Evolutionary conservation across 2,888 invertebrate species (phyloP), one percentile per base, ranked within the genome.

Genomic region (Bruchidius siliquastri): DNA sequence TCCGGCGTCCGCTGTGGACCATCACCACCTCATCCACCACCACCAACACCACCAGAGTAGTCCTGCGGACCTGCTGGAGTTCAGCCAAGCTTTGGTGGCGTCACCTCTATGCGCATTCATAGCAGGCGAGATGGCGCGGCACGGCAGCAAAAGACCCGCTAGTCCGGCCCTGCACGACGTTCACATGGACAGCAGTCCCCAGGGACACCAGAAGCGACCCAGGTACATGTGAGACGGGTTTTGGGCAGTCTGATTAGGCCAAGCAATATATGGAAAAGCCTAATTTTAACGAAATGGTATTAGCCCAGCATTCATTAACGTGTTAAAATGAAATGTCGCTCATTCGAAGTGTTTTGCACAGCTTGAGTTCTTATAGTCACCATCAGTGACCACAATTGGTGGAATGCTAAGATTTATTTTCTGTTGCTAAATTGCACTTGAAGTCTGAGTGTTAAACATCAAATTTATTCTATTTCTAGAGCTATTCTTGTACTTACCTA

Each of bases 111-210:
- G 92, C 85, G 90, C 92, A 81, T 93, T 93, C 86, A 92, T 92
- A 83, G 89, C 90, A 78, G 90, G 90, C 81, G 93, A 94, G 87
- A 92, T 93, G 84, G 91, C 92, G 75, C 90, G 93, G 75, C 92
- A 93, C 84, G 49, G 49, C 6, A 92, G 91, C 85, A 92, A 92
- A 87, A 88, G 92, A 79, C 91, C 92, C 68, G 91, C 92, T 74
- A 90, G 91, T 81, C 90, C 91, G 76, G 89, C 89, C 76, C 49
- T 49, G 49, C 49, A 49, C 18, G 92, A 93, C 85, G 93, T 92
- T 79, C 91, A 90, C 83, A 93, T 93, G 93, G 93, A 92, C 84
- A 93, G 93, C 80, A 93, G 93, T 76, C 92, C 92, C 81, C 91
- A 92, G 85, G 49, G 49, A 18, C 8, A 49, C 49, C 89, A 90